Base-by-base conservation (phyloP, 64 coral and sea anemone genomes). In the Montipora foliosa region DNA sequence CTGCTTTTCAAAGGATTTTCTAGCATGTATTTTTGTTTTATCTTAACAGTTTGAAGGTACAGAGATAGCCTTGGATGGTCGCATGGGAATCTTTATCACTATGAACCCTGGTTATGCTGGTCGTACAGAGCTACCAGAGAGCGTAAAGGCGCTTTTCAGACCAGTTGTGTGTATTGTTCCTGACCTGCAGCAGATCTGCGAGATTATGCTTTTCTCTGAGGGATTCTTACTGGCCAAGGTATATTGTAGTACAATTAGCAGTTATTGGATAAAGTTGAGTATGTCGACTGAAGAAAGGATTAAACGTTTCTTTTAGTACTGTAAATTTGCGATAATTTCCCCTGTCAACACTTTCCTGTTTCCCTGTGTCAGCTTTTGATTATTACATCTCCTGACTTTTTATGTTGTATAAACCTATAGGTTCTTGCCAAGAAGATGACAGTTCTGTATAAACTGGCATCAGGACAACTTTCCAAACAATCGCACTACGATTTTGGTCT, bases 131-230 rank as follows among this genome's bases (percentile, higher is more conserved):
- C 92, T 99, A 7, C 97, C 97, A 8, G 97, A 99, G 92, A 99
- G 97, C 57, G 97, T 99, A 5, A 99, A 99, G 80, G 97, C 97
- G 13, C 83, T 98, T 21, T 96, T 99, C 75, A 87, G 95, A 85
- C 98, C 98, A 58, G 98, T 99, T 0, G 86, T 96, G 76, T 96
- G 95, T 70, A 99, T 99, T 22, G 95, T 99, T 2, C 98, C 98
- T 80, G 98, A 99, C 59, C 81, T 99, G 16, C 98, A 99, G 51
- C 98, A 99, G 81, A 99, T 99, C 86, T 99, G 98, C 15, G 98
- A 99, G 86, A 99, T 99, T 64, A 99, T 99, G 98, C 90, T 99
- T 47, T 99, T 99, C 85, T 99, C 98, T 45, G 98, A 99, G 86
- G 98, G 98, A 15, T 99, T 99, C 62, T 78, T 99, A 44, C 52